Percentiles rank a stretch among this genome's conserved stretches.
These are phyloP conservation scores for Ephydatia muelleri DNA, from an alignment of 37 sponge, comb jelly and placozoan genomes.

Conservation along the genomic window DNA sequence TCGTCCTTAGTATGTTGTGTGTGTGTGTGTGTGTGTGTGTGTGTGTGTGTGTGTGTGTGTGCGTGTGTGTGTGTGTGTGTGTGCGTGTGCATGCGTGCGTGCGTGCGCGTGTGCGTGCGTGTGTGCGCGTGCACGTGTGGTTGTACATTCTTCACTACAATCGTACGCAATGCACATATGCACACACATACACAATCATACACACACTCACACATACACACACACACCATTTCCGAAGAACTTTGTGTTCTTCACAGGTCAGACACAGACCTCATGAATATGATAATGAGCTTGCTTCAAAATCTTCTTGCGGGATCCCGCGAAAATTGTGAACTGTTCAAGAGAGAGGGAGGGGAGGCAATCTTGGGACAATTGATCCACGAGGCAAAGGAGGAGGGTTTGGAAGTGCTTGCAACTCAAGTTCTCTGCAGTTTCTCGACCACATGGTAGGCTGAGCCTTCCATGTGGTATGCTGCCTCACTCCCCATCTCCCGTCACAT, in stretches of 20 bases:
- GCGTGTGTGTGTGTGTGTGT: not conserved
- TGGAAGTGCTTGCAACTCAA: not conserved
- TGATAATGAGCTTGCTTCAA: not conserved
- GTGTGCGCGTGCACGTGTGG: no score
- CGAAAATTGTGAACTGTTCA: not conserved
- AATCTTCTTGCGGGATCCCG: not conserved
- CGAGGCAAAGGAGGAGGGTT: not conserved
- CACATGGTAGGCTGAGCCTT: not conserved
- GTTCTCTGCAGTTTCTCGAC: not conserved
- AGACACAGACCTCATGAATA: not conserved
- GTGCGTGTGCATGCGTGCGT: not conserved
- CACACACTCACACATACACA: not conserved
- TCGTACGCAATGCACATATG: no score
- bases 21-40: not conserved
- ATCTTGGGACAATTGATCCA: not conserved
- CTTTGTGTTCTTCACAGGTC: not conserved
- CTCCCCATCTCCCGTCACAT: not conserved
- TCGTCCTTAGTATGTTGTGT: conserved; percentile 13
- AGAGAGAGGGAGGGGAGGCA: not conserved
- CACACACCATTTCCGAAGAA: not conserved
- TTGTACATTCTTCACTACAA: not conserved
- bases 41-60: not conserved
- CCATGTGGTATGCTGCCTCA: not conserved
- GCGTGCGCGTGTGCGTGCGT: not conserved
- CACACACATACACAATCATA: not conserved